Percentiles rank a stretch among this genome's conserved stretches.
Evolutionary conservation across 1,140 invertebrate genomes (phyloP).

Genomic region (Thrips palmi): DNA sequence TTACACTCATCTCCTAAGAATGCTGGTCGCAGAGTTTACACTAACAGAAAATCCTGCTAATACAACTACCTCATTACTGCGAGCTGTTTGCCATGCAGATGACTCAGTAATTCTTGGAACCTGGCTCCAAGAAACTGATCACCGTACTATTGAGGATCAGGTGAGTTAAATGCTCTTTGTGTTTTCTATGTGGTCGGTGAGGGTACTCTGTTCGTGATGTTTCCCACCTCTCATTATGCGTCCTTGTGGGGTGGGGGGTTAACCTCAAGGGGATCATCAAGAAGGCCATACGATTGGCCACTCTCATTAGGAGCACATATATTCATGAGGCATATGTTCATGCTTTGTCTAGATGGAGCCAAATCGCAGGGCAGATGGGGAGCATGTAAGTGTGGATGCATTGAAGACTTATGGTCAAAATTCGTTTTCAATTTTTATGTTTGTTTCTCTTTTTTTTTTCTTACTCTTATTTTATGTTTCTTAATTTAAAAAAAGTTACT

Average conservation of each 20-base stretch:
- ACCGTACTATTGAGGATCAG: slow-evolving; percentile 94
- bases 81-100: slow-evolving; percentile 74
- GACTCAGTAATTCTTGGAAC: slow-evolving; percentile 74
- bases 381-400: slow-evolving; percentile 46
- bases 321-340: too few relatives aligned
- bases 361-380: slow-evolving; percentile 47
- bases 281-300: too few relatives aligned
- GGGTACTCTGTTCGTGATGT: too few relatives aligned
- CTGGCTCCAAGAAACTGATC: slow-evolving; percentile 87
- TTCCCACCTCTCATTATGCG: too few relatives aligned
- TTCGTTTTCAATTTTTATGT: slow-evolving; percentile 3
- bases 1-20: slow-evolving; percentile 68
- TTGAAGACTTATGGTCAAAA: too few relatives aligned
- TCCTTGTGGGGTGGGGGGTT: too few relatives aligned
- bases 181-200: too few relatives aligned
- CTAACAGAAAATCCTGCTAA: slow-evolving; percentile 87
- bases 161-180: slow-evolving; percentile 28
- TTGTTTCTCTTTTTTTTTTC: slow-evolving; percentile 5
- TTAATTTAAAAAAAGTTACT: slow-evolving; percentile 4
- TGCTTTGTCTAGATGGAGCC: slow-evolving; percentile 64
- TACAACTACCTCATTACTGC: slow-evolving; percentile 77
- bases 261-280: too few relatives aligned
- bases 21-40: slow-evolving; percentile 95
- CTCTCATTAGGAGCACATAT: too few relatives aligned
- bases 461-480: slow-evolving; percentile 8